A percentile compares a stretch with the other conserved stretches of the same genome.
Conservation (phyloP, 2,797 vertebrate genomes). For the Oryzias dopingdopingensis region DNA sequence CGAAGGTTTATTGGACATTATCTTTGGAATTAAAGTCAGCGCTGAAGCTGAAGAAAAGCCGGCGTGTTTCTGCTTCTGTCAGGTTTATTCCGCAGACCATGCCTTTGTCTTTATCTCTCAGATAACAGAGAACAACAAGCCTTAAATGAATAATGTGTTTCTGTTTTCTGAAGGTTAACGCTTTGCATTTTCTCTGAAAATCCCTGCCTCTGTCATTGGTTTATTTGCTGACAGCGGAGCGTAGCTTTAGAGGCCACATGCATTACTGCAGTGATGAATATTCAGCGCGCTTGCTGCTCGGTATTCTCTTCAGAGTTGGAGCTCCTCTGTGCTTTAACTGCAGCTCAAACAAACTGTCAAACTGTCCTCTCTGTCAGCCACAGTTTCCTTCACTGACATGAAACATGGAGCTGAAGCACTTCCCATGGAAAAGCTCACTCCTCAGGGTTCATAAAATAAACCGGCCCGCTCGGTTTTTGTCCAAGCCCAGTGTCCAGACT, state of each 20-base stretch:
- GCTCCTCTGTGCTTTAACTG: constrained; percentile 45
- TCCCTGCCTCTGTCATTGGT: constrained; percentile 14
- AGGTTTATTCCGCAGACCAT: constrained; percentile 9
- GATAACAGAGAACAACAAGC: constrained; percentile 21
- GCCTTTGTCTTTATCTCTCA: constrained; percentile 23
- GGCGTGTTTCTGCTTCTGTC: not conserved
- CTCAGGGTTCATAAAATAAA: constrained; percentile 3
- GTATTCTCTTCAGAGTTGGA: constrained; percentile 46
- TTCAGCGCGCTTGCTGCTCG: constrained; percentile 38
- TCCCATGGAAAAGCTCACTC: constrained; percentile 49
- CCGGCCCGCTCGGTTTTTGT: not conserved
- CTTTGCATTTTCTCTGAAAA: constrained; percentile 28
- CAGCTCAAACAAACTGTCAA: constrained; percentile 64
- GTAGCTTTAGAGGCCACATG: constrained; percentile 24
- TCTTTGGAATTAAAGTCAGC: not conserved
- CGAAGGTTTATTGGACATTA: not conserved
- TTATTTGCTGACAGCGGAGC: constrained; percentile 47
- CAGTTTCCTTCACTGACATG: constrained; percentile 49
- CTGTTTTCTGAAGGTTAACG: constrained; percentile 46
- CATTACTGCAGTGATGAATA: constrained; percentile 46
- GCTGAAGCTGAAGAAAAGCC: not conserved
- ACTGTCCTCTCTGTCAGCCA: constrained; percentile 53
- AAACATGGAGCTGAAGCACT: constrained; percentile 49
- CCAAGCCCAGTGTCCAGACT: too few relatives aligned
- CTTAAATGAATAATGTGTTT: constrained; percentile 31